A percentile compares a stretch with the other conserved stretches of the same genome.
phyloP scores from a whole-genome alignment of 2,888 invertebrate species.

The Microctonus brassicae region DNA sequence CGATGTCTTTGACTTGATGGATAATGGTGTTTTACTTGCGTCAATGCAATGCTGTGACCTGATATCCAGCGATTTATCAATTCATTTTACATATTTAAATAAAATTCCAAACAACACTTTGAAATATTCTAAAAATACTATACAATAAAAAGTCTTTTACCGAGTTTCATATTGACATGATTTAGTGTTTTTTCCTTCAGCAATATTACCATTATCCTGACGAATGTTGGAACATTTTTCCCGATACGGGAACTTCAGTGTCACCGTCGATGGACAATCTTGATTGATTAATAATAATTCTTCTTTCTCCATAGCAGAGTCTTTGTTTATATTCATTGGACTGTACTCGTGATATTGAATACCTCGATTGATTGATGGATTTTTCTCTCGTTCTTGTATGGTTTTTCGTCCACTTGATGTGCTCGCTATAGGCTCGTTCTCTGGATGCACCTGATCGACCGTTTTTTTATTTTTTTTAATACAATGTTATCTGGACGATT shows the following conservation, averaged over 20 bases:
- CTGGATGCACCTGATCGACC: constrained; percentile 24
- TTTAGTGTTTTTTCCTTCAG: background rate
- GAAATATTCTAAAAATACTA: background rate
- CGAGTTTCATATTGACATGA: background rate
- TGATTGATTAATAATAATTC: background rate
- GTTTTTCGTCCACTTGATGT: background rate
- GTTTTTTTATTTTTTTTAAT: constrained; percentile 31
- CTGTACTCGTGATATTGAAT: background rate
- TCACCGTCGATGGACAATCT: background rate
- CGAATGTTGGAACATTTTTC: background rate
- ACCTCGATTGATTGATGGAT: background rate
- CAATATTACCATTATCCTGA: background rate
- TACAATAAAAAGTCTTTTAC: background rate
- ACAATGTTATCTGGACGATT: constrained; percentile 22
- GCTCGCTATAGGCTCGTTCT: background rate
- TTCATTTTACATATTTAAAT: background rate
- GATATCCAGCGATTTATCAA: background rate
- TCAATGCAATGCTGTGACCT: no score
- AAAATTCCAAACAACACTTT: background rate
- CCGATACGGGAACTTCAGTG: background rate
- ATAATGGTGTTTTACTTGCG: background rate
- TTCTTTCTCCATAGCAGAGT: background rate
- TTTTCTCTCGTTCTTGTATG: background rate
- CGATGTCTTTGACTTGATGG: background rate
- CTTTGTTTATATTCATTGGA: background rate